Conservation (phyloP, 2,888 invertebrate species). For the Nomada hirtipes region DNA sequence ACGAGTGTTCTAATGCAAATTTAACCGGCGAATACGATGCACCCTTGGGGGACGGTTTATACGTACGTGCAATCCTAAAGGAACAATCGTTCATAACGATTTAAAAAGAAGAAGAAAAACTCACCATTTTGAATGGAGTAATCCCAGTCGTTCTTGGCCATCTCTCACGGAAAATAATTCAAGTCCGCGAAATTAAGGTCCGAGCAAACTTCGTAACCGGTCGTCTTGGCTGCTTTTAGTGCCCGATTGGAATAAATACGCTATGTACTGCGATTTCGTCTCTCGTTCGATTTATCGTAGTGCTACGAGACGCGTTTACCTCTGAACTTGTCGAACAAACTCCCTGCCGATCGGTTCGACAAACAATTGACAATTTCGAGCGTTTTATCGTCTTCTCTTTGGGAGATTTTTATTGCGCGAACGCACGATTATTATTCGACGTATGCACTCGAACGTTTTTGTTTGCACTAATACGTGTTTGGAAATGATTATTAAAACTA, state of each 20-base stretch:
- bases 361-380: not conserved
- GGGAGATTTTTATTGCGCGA: not conserved
- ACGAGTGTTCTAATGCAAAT: not conserved
- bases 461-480: not conserved
- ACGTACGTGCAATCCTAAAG: not conserved
- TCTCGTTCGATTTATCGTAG: not conserved
- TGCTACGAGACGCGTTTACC: not conserved
- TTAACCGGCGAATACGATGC: constrained; percentile 1
- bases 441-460: too few species aligned
- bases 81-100: not conserved
- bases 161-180: constrained; percentile 80
- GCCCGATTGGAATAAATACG: constrained; percentile 34
- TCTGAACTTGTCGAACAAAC: not conserved
- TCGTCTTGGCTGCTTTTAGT: constrained; percentile 77
- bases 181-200: constrained; percentile 82
- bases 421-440: too few species aligned
- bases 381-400: too few species aligned
- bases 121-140: constrained; percentile 87
- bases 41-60: not conserved
- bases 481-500: not conserved
- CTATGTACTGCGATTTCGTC: not conserved
- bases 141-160: constrained; percentile 86
- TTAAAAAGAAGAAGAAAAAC: constrained; percentile 69
- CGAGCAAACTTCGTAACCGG: constrained; percentile 81
- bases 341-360: not conserved